Base-by-base conservation (phyloP, 2,113 vertebrate genomes). In the Cinclus cinclus region DNA sequence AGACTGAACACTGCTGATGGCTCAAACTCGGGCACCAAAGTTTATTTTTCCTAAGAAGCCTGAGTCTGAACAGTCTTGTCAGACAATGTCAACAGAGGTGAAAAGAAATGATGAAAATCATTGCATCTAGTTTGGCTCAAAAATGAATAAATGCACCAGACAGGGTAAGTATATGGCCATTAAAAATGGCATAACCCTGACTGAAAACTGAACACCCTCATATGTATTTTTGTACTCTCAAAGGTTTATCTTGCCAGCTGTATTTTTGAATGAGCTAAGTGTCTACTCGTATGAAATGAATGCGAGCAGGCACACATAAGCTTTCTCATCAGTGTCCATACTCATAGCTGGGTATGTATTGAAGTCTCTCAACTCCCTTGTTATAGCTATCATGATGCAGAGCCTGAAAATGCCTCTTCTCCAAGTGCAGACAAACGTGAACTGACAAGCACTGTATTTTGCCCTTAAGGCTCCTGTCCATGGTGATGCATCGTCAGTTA, bases 391-490 rank as follows among this genome's bases (percentile, higher is more conserved):
- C 96, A 80, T 31, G 92, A 91, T 93, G 94, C 95, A 89, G 91
- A 94, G 92, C 88, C 93, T 92, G 93, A 81, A 96, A 95, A 96
- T 83, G 95, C 89, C 92, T 96, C 89, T 97, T 96, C 96, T 95
- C 84, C 1, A 6, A 89, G 87, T 49, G 76, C 90, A 96, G 96
- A 88, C 92, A 97, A 97, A 97, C 82, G 35, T 91, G 95, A 97
- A 96, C 92, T 97, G 96, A 97, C 96, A 97, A 91, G 94, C 93
- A 77, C 95, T 96, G 90, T 96, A 97, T 96, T 97, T 97, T 97
- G 96, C 96, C 96, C 95, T 96, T 93, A 96, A 97, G 96, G 96
- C 96, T 96, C 87, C 96, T 96, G 97, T 97, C 96, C 92, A 60
- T 80, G 87, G 76, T 82, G 87, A 94, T 96, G 89, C 23, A 15